Percentiles rank a stretch among this genome's conserved stretches.
These are phyloP conservation scores for Ammospiza nelsoni DNA, from an alignment of 2,113 vertebrate species.

Conservation along the genomic window DNA sequence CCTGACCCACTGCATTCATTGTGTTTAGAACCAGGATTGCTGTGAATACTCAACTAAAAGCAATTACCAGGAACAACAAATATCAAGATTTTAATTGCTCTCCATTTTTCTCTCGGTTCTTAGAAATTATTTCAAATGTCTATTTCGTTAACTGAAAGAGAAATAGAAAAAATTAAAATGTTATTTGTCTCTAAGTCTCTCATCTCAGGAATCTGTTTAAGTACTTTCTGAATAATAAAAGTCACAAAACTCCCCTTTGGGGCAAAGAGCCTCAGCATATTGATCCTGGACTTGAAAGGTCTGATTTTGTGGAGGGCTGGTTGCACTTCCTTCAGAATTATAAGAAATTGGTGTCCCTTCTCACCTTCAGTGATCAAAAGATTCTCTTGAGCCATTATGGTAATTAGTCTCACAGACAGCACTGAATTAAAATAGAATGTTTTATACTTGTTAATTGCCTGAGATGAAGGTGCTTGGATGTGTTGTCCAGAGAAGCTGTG, in stretches of 20 bases:
- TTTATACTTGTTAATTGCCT: not conserved
- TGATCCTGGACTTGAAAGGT: not conserved
- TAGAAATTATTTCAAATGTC: not conserved
- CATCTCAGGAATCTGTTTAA: not conserved
- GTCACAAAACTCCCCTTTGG: not conserved
- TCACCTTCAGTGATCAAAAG: not conserved
- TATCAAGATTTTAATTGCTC: not conserved
- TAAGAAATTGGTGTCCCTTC: not conserved
- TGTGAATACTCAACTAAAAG: not conserved
- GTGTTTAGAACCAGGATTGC: not conserved
- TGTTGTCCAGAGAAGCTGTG: not conserved
- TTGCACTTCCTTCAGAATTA: not conserved
- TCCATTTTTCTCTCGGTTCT: not conserved
- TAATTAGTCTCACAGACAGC: not conserved
- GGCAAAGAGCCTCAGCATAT: not conserved
- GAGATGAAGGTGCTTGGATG: not conserved
- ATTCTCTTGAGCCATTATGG: not conserved
- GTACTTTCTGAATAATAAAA: not conserved
- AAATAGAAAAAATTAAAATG: not conserved
- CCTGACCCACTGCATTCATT: not conserved
- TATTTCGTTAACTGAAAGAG: not conserved
- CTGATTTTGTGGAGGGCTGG: not conserved
- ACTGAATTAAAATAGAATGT: not conserved
- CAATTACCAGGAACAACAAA: not conserved
- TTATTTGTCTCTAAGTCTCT: not conserved